These are phyloP conservation scores for Enhydra lutris DNA, from an alignment of 2,113 vertebrate genomes.

Conservation along the genomic window DNA sequence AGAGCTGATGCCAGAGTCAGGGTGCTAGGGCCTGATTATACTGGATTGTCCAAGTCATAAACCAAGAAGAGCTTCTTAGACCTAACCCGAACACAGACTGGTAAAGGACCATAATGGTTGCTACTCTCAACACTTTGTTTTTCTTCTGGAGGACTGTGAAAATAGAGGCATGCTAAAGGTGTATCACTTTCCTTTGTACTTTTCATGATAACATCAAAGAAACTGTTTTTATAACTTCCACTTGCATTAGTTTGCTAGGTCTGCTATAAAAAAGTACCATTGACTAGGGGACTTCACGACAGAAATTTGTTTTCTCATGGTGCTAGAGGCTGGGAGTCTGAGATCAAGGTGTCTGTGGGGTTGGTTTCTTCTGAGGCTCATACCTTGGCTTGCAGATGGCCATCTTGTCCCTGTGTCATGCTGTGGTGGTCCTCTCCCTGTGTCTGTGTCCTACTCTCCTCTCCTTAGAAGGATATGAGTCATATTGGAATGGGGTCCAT, in stretches of 20 bases:
- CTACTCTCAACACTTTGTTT: neutral
- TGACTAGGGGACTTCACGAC: neutral
- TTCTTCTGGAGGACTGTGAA: neutral
- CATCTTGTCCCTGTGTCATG: neutral
- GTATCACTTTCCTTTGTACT: neutral
- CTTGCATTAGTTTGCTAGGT: neutral
- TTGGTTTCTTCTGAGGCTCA: neutral
- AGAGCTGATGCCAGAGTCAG: neutral
- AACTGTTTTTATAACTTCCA: neutral
- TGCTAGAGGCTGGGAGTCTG: too few species aligned
- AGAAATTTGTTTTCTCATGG: neutral
- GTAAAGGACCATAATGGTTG: neutral
- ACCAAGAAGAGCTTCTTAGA: neutral
- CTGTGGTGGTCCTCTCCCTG: neutral
- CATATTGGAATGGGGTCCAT: neutral
- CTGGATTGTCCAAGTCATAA: neutral
- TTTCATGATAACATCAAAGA: neutral
- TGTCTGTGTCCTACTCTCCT: neutral
- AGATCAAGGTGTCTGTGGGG: neutral
- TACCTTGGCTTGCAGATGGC: neutral
- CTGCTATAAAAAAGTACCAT: neutral
- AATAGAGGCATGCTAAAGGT: neutral
- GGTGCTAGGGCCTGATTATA: neutral
- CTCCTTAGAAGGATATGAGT: neutral
- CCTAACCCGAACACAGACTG: neutral